Evolutionary conservation across 1,140 invertebrate species (phyloP), one percentile per base, ranked within the genome.

Genomic region (Pseudomyrmex dendroicus): DNA sequence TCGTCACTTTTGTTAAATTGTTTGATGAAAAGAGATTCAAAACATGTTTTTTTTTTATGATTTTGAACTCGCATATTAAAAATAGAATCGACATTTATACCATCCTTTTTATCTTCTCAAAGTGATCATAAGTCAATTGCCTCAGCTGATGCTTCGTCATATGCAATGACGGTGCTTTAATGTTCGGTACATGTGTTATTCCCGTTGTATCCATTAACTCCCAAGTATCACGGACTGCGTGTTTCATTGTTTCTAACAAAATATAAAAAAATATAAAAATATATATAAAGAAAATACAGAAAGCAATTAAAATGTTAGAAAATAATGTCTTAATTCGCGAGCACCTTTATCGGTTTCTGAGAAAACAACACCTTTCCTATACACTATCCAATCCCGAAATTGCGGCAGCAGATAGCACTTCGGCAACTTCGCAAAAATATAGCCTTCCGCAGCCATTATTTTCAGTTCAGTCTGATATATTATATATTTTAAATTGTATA

Each of bases 391-490:
- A 5, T 87, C 88, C 62, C 80, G 85, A 50, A 94, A 70, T 54
- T 92, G 91, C 2, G 93, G 93, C 63, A 94, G 84, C 57, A 85
- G 78, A 54, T 92, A 70, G 82, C 91, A 92, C 46, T 86, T 82
- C 2, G 93, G 93, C 54, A 94, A 77, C 70, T 91, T 92, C 8
- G 93, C 90, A 44, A 93, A 92, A 48, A 90, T n/a, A 64, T 86
- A 93, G 44, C 90, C 91, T 87, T 94, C 89, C 9, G 78, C 13
- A 7, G 89, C 85, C 91, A 94, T 91, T 83, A 91, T 89, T 12
- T 86, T 50, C 15, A 94, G 80, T 68, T 92, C 91, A 2, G 62
- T 63, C 93, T 94, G 35, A 74, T 2, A 54, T 15, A 35, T 74
- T 13, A 15, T n/a, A n/a, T 20, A 44, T 48, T 70, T 64, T n/a